Evolutionary conservation across 2,888 invertebrate species (phyloP), one percentile per base, ranked within the genome.

Genomic region (Hemistola chrysoprasaria): DNA sequence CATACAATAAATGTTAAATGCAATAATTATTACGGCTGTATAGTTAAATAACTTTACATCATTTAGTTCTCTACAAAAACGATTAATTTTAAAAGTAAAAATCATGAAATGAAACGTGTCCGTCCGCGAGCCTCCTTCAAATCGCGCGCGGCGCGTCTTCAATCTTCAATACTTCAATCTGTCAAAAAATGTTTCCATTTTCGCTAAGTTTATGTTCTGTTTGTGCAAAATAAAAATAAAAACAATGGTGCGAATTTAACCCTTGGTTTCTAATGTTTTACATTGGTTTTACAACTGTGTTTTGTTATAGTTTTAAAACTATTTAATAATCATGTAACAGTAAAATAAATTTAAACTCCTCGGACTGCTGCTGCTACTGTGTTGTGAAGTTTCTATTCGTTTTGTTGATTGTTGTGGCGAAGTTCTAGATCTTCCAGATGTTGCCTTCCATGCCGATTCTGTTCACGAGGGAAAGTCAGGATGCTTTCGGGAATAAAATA

Each of bases 391-490:
- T 65, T 62, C 59, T 67, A 63, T 61, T 56, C 61, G 56, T 62
- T 33, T 33, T 30, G 29, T 40, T 45, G 36, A 35, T 40, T 45
- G 36, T 34, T 38, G 38, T 63, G 34, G 11, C 41, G 31, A 35
- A 33, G 42, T 32, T 24, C 42, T 51, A 65, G 50, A 69, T 66
- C 65, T 62, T 67, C 72, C 75, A 79, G 66, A 90, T 90, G 90
- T 73, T 90, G 75, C 90, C 90, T 71, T 90, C 90, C 63, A 90
- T 90, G 90, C 90, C 90, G 41, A 65, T 87, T 49, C 63, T 90
- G 61, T 86, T 85, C 54, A 68, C 80, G 22, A 79, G 82, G 53
- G 89, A 89, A 37, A 90, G 88, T 59, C 86, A 83, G 62, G 88
- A 88, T 82, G 86, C 79, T 39, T 88, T 85, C 53, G 84, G 81